These are phyloP conservation scores for Watsonalla cultraria DNA, from an alignment of 2,888 invertebrate genomes.

Conservation along the genomic window DNA sequence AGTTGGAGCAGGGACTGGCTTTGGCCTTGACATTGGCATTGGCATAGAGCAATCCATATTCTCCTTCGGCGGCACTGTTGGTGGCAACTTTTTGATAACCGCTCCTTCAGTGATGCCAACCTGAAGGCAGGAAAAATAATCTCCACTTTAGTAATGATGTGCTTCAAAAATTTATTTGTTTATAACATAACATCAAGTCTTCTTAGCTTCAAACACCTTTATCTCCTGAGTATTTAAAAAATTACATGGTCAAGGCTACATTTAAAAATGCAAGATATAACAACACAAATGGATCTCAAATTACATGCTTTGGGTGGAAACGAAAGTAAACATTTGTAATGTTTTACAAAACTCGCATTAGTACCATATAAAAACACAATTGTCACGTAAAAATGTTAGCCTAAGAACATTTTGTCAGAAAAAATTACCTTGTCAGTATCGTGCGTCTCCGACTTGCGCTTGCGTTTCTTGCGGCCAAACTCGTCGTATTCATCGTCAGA, in stretches of 20 bases:
- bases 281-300: background rate
- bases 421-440: conserved; percentile 35
- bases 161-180: conserved; percentile 64
- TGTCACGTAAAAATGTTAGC: no score
- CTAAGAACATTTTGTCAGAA: background rate
- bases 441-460: conserved; percentile 50
- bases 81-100: conserved; percentile 71
- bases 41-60: background rate
- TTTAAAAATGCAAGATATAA: conserved; percentile 10
- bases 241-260: conserved; percentile 22
- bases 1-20: conserved; percentile 48
- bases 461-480: conserved; percentile 84
- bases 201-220: conserved; percentile 70
- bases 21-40: conserved; percentile 42
- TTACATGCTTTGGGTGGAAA: background rate
- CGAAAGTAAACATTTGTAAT: background rate
- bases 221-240: conserved; percentile 57
- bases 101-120: conserved; percentile 78
- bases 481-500: conserved; percentile 98
- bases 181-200: conserved; percentile 62
- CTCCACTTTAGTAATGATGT: conserved; percentile 77
- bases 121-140: conserved; percentile 79
- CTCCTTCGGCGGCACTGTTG: conserved; percentile 66
- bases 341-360: background rate
- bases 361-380: no score